Conservation (phyloP, 2,113 vertebrate species). For the Micromys minutus region DNA sequence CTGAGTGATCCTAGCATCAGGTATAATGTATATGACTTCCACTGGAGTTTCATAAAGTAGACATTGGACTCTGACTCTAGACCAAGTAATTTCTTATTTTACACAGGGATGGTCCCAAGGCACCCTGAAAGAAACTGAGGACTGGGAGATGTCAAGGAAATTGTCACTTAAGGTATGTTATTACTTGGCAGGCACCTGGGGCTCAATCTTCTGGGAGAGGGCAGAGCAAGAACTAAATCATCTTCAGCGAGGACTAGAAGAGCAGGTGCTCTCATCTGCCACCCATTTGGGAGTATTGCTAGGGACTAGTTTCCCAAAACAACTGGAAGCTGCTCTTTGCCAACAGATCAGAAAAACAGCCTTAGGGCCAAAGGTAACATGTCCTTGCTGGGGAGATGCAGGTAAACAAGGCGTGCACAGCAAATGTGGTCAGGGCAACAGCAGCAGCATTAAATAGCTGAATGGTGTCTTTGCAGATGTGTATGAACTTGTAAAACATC, state of each 20-base stretch:
- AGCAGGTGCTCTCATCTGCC: background rate
- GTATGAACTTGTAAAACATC: background rate
- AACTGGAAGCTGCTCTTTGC: background rate
- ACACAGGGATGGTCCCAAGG: background rate
- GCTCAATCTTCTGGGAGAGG: background rate
- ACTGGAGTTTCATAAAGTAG: too few relatives aligned
- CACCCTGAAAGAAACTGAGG: background rate
- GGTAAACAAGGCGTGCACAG: background rate
- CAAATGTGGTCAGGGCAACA: background rate
- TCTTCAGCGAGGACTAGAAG: background rate
- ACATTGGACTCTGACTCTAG: background rate
- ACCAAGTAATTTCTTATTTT: background rate
- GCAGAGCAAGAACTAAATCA: background rate
- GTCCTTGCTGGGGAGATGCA: background rate
- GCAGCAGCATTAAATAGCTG: too few relatives aligned
- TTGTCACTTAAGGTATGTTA: background rate
- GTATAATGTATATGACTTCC: background rate
- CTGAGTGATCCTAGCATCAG: background rate
- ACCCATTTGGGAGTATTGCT: background rate
- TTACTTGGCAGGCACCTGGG: background rate
- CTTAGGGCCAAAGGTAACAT: background rate
- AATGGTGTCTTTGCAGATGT: background rate
- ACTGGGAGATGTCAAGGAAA: background rate
- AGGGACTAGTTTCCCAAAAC: background rate
- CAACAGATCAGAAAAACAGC: background rate